Base-by-base conservation (phyloP, 2,888 invertebrate species). In the Hirtodrosophila confusa region DNA sequence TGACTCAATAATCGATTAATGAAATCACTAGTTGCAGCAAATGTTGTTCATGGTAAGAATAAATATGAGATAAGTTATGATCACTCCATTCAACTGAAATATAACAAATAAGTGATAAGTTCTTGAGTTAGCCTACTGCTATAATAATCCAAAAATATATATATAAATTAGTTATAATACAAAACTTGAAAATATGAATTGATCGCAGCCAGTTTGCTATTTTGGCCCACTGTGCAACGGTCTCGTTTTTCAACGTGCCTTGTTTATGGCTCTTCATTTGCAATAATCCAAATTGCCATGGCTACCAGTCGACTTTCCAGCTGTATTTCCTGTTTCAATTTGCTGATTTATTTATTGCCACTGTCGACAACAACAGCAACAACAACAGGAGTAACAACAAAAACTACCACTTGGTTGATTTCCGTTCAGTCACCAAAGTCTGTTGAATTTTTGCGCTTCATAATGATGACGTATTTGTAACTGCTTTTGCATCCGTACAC, bases 211-310 rank as follows among this genome's bases (percentile, higher is more conserved):
- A 6, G 9, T 31, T 7, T 8, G 3, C 31, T 6, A 1, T 6
- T 31, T 31, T 8, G 3, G 31, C 31, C 31, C 31, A 31, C 31
- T 31, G 31, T 31, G 31, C 31, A 31, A 3, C 12, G 31, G 9
- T 8, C 23, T 33, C 6, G 43, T 49, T 49, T 53, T 53, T 35
- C 55, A 43, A 8, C 43, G 44, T 49, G 44, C 64, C 66, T 70
- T 66, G 60, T 56, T 72, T 73, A 70, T 62, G 44, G 48, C 66
- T 58, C 62, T 70, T 74, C 67, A 75, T 77, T 88, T 87, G 64
- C 86, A 82, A 86, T 87, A 86, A 87, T 86, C 71, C 80, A 69
- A 83, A 87, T 83, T 76, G 74, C 64, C 71, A 75, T 66, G 77
- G 51, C 76, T 63, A 82, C 83, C 75, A 75, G 66, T 47, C 60